Base-by-base conservation (phyloP, 53 echinoderm and acorn worm genomes). In the Stichopus horrens region DNA sequence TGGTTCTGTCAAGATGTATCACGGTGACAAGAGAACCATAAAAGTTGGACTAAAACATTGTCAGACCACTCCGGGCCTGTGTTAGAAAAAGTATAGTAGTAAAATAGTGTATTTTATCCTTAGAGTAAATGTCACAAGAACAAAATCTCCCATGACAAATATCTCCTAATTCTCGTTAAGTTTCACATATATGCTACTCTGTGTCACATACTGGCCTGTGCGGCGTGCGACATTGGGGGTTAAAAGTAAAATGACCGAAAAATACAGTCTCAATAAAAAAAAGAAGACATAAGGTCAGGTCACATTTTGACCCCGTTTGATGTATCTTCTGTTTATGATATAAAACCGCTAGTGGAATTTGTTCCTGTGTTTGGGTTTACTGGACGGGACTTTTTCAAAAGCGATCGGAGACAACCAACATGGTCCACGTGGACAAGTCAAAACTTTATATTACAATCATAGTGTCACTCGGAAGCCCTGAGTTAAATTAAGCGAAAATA, bases 401-500 rank as follows among this genome's bases (percentile, higher is more conserved):
- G 77, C 23, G 7, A 77, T 22, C 77, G 77, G 77, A 77, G 77
- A 77, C 77, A 77, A 77, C 52, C 77, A 77, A 37, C 77, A 77
- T 10, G 77, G 77, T 77, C 52, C 77, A 77, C 77, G 77, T 77
- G 77, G 52, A 52, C 23, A 52, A 77, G 77, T 52, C 52, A 77
- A 37, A 77, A 37, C 77, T 77, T 22, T 0, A 77, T 37, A 77
- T 77, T 23, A 77, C 77, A 77, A 77, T 77, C 23, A 37, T 37
- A 77, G 77, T 77, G 77, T 77, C 77, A 77, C 77, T 6, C 0
- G 23, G 7, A 52, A 7, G 77, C 51, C 77, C 77, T 77, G 51
- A 7, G 52, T 52, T 77, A 22, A 77, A 37, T 52, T 7, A 77
- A 77, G 77, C 23, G 51, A 52, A 52, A 77, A 77, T 52, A 77